These are phyloP conservation scores for Sphaerophoria rueppellii DNA, from an alignment of 2,888 invertebrate genomes.

Conservation along the genomic window DNA sequence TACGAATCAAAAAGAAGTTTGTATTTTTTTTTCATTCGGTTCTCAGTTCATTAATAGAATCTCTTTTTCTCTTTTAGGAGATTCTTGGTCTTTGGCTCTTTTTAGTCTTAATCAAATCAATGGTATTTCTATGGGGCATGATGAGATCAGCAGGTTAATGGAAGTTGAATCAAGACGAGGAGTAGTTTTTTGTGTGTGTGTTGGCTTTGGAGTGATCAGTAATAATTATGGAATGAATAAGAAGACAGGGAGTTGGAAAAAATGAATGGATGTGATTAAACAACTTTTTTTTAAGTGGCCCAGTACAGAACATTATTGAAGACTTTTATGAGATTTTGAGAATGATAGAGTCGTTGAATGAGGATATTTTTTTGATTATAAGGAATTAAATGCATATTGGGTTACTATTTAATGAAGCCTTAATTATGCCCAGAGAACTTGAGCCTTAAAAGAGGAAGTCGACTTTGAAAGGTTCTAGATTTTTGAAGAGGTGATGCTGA, in stretches of 20 bases:
- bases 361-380: too few relatives aligned
- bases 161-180: conserved; percentile 57
- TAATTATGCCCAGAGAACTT: too few relatives aligned
- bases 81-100: background rate
- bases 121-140: conserved; percentile 45
- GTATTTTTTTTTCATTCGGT: background rate
- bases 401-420: too few relatives aligned
- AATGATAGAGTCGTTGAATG: background rate
- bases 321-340: background rate
- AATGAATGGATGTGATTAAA: conserved; percentile 16
- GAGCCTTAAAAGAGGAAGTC: too few relatives aligned
- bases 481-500: too few relatives aligned
- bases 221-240: conserved; percentile 55
- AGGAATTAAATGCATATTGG: too few relatives aligned
- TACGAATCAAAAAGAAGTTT: conserved; percentile 25
- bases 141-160: conserved; percentile 54
- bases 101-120: conserved; percentile 55
- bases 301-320: background rate
- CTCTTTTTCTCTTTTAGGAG: conserved; percentile 53
- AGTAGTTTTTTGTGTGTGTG: conserved; percentile 25
- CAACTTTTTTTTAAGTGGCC: background rate
- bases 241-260: background rate
- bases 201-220: conserved; percentile 36
- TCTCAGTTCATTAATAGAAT: conserved; percentile 40
- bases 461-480: too few relatives aligned